Base-by-base conservation (phyloP, 1,140 invertebrate species). In the Micrasema longulum region DNA sequence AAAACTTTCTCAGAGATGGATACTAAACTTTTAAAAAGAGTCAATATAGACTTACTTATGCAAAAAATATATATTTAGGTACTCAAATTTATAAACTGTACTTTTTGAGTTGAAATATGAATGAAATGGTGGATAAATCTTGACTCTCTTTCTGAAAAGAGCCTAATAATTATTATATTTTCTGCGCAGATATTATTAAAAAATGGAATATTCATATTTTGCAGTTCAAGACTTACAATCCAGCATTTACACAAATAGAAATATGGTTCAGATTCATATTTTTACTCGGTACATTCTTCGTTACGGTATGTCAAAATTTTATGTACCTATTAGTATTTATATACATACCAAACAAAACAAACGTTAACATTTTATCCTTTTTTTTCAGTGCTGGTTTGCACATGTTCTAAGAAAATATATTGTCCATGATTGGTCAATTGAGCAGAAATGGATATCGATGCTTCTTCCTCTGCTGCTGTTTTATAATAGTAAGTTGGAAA, bases 261-360 rank as follows among this genome's bases (percentile, higher is more conserved):
- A 96, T 98, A 69, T 98, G 96, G 95, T 97, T 98, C 79, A 86
- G 97, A 76, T 93, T 97, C 79, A 93, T 97, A 77, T 98, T 98
- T 82, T 85, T 98, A 23, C 80, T 97, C 2, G 87, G 92, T 9
- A 93, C 95, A 1, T 98, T 98, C 82, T 81, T 91, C 50, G 90
- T 95, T 4, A 93, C 95, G 72, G 96, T 98, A 89, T 93, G 16
- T 50, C 45, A 12, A 14, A 12, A 45, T 45, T 45, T 45, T 45
- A 14, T 16, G 41, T 14, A 45, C 16, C 41, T 45, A 45, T 12
- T 45, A 5, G 12, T 38, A 38, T 38, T 38, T 38, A 38, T 38
- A 5, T 38, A 38, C 5, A 7, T 7, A 7, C 36, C 5, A 38
- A 38, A 7, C 12, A 38, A 7, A 38, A 7, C 9, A 14, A 45